A percentile compares a stretch with the other conserved stretches of the same genome.
Evolutionary conservation across 2,888 invertebrate species (phyloP).

Genomic region (Patella pellucida): DNA sequence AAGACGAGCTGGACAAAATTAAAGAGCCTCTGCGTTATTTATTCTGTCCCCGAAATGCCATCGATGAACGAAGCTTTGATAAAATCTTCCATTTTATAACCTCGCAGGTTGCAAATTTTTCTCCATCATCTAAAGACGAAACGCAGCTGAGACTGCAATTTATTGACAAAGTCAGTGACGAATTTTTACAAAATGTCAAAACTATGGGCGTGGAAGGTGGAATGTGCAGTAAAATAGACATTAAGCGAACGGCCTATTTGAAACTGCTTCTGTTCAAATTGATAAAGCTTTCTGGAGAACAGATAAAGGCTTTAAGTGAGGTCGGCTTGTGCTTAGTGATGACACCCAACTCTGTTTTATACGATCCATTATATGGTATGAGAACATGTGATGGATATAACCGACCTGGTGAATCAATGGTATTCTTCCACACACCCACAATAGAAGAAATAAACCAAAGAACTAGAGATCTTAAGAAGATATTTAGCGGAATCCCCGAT

Average conservation of each 20-base stretch:
- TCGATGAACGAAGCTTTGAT: slow-evolving; percentile 40
- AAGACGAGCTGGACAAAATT: slow-evolving; percentile 30
- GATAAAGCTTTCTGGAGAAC: slow-evolving; percentile 29
- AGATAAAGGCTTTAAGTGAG: slow-evolving; percentile 37
- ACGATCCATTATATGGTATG: slow-evolving; percentile 28
- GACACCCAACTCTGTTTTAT: slow-evolving; percentile 34
- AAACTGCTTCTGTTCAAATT: slow-evolving; percentile 16
- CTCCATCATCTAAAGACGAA: background rate
- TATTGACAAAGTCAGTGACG: background rate
- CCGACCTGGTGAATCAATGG: slow-evolving; percentile 37
- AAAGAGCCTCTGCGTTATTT: slow-evolving; percentile 30
- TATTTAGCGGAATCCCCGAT: slow-evolving; percentile 22
- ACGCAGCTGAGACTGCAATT: background rate
- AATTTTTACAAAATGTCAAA: background rate
- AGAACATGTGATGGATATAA: slow-evolving; percentile 46
- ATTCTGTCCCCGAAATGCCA: slow-evolving; percentile 41
- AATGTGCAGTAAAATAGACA: background rate
- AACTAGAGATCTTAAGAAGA: slow-evolving; percentile 32
- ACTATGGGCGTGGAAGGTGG: background rate
- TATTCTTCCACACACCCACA: slow-evolving; percentile 44
- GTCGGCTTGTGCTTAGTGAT: slow-evolving; percentile 48
- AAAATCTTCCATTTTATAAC: background rate
- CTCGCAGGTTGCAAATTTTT: background rate
- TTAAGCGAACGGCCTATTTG: background rate
- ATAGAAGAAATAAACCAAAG: slow-evolving; percentile 36